Evolutionary conservation across 2,797 vertebrate genomes (phyloP).

Genomic region (Chelon labrosus): DNA sequence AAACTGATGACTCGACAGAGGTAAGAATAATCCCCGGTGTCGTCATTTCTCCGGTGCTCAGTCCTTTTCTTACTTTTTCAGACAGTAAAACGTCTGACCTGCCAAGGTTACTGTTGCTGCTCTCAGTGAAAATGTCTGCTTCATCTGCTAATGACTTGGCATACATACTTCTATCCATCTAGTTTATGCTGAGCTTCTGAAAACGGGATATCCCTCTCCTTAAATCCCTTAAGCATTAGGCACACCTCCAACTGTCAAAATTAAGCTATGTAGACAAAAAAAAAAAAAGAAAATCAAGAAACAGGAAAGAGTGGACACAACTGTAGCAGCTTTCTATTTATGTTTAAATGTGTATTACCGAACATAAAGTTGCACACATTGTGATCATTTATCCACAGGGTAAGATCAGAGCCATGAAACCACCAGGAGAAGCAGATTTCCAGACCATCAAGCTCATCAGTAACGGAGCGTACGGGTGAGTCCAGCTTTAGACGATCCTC

Average conservation of each 20-base stretch:
- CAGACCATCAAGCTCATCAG: conserved; percentile 97
- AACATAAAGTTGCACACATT: neutral
- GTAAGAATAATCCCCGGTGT: conserved; percentile 70
- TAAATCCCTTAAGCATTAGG: conserved; percentile 43
- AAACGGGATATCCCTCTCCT: conserved; percentile 31
- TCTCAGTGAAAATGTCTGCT: conserved; percentile 25
- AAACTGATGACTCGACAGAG: conserved; percentile 91
- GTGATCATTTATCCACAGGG: conserved; percentile 80
- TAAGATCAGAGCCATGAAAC: conserved; percentile 88
- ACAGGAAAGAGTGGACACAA: neutral
- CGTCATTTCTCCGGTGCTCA: neutral
- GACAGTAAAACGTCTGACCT: neutral
- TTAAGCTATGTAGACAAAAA: conserved; percentile 25
- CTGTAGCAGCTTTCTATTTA: neutral
- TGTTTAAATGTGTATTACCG: conserved; percentile 16
- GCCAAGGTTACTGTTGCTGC: conserved; percentile 7
- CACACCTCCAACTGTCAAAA: conserved; percentile 26
- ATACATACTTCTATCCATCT: conserved; percentile 30
- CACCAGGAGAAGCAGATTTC: conserved; percentile 93
- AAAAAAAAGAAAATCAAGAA: neutral
- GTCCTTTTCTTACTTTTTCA: neutral
- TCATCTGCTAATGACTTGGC: conserved; percentile 67
- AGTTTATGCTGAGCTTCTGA: conserved; percentile 47
- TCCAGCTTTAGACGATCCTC: neutral
- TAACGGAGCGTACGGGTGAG: conserved; percentile 95